phyloP scores from a whole-genome alignment of 1,140 invertebrate species.

The Leptestheria dahalacensis region DNA sequence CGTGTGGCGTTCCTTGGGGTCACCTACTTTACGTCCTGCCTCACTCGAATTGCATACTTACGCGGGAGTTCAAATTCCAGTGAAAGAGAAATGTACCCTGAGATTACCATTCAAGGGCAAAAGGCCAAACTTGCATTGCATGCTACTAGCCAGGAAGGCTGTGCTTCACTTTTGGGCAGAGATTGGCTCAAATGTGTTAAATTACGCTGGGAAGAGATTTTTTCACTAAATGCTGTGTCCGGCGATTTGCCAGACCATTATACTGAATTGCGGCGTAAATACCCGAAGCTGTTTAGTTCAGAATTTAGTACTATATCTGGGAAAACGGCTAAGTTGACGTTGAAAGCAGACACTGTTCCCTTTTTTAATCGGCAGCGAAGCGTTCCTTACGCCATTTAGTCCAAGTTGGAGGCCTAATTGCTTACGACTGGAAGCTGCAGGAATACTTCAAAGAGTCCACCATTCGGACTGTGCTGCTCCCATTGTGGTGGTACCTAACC shows the following conservation, averaged over 20 bases:
- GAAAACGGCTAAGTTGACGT: no score
- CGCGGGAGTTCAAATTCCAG: not conserved
- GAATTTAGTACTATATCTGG: no score
- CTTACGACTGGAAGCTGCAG: no score
- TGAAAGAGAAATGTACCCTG: not conserved
- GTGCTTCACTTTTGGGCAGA: not conserved
- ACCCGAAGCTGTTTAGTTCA: no score
- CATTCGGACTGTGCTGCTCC: conserved; percentile 33
- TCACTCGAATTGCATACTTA: not conserved
- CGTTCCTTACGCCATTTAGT: no score
- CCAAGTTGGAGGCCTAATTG: no score
- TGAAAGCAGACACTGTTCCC: conserved; percentile 17
- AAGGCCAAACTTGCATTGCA: not conserved
- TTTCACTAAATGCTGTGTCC: not conserved
- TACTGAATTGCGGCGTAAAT: not conserved
- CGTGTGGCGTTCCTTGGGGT: not conserved
- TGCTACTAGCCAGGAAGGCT: not conserved
- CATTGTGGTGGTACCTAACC: conserved; percentile 32
- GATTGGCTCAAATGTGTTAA: not conserved
- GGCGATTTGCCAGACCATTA: not conserved
- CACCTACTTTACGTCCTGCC: not conserved
- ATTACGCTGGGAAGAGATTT: not conserved
- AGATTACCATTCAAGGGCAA: not conserved
- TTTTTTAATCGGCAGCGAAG: conserved; percentile 26
- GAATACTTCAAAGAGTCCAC: conserved; percentile 26